Base-by-base conservation (phyloP, 2,888 invertebrate species). In the Melanophora roralis region DNA sequence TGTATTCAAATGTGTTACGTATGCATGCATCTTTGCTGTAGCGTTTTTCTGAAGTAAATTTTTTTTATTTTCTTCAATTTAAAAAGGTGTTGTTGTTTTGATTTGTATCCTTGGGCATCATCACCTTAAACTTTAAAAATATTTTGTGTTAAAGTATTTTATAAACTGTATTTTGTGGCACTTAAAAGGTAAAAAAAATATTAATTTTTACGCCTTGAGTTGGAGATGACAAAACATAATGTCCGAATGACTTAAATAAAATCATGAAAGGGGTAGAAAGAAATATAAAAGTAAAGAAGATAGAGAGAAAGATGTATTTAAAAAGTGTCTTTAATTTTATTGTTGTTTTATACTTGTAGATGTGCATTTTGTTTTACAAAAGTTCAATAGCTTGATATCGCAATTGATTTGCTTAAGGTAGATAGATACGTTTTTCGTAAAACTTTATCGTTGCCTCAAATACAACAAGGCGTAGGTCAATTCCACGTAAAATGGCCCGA, bases 341-440 rank as follows among this genome's bases (percentile, higher is more conserved):
- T 12, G n/a, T 47, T 68, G 67, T 27, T 21, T 27, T 27, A 27
- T 1, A 19, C 21, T 2, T 14, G n/a, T 27, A 3, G 8, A 27
- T 14, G 12, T 45, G 47, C 34, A 12, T 36, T n/a, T 62, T 53
- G 62, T 45, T 45, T 55, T 4, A 2, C 23, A 43, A 67, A 74
- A 74, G 74, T 74, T 74, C 67, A 74, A 67, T 74, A 59, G 67
- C 74, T 67, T 74, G 51, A 32, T 60, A 34, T 51, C 49, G 49
- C 40, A 59, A 59, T 60, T 60, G 74, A 74, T 59, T 74, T 45
- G 36, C 36, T 64, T 43, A 36, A 55, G 62, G 62, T n/a, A n/a
- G n/a, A n/a, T n/a, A n/a, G n/a, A n/a, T n/a, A n/a, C n/a, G n/a
- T n/a, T n/a, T n/a, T n/a, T n/a, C n/a, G n/a, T n/a, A n/a, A n/a